Base-by-base conservation (phyloP, 2,888 invertebrate species). In the Nephrocerus scutellatus region DNA sequence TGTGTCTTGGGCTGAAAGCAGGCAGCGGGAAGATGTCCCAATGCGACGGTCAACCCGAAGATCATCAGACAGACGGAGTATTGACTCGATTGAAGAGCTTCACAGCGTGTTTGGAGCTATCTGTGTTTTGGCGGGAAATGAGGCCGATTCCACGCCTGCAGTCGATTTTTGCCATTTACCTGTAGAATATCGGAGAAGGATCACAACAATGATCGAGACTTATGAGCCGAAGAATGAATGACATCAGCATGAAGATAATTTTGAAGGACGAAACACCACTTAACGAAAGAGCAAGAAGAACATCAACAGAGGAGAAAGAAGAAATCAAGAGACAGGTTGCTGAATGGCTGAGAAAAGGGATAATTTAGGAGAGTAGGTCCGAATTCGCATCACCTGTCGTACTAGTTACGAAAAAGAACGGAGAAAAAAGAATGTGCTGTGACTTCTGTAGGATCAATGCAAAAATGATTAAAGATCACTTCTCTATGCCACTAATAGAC, bases 331-430 rank as follows among this genome's bases (percentile, higher is more conserved):
- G 44, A 3, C 54, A 55, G 39, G 47, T 65, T 5, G 28, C 48
- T 3, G 30, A 35, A 16, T 63, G 62, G 60, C 16, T 59, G 9
- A 23, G 48, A 2, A 46, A 55, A n/a, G 56, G 53, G 5, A 53
- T 65, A 2, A 48, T 62, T n/a, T 44, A 49, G 26, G 51, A 51
- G 2, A 55, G 56, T n/a, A 23, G 14, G 18, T 60, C 60, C 2
- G 55, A 60, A 9, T 63, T 55, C 36, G 51, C 60, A 5, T 40
- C 42, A n/a, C 46, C 46, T 3, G 34, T 44, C 10, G 44, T 46
- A 4, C 20, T 60, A 6, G 52, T 54, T 1, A 46, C 46, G 19
- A 46, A 48, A 30, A 48, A 46, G 26, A 35, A 46, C 15, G 46
- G 41, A 9, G 29, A 25, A 1, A 45, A 45, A 29, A 25, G 50